Conservation (phyloP, 2,888 invertebrate species). For the Rhaphigaster nebulosa region DNA sequence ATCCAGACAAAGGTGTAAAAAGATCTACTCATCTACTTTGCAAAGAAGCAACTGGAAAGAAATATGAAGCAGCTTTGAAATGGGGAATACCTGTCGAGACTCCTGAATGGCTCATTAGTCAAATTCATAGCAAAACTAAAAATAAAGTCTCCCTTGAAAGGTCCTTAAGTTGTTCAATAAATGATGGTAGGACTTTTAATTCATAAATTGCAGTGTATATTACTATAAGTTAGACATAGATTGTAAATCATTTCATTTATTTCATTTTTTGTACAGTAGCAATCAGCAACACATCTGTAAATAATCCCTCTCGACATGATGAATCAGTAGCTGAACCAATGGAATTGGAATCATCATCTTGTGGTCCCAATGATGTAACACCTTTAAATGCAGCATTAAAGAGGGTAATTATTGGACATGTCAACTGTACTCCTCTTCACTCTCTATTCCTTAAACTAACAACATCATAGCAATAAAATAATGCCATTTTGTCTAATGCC, state of each 20-base stretch:
- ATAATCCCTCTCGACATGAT: background rate
- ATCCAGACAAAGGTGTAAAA: slow-evolving; percentile 70
- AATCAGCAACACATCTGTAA: background rate
- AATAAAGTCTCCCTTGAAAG: background rate
- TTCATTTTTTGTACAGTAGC: background rate
- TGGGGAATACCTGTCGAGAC: slow-evolving; percentile 88
- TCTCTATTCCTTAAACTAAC: background rate
- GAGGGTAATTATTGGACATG: slow-evolving; percentile 59
- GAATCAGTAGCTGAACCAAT: slow-evolving; percentile 28
- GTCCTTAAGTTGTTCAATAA: background rate
- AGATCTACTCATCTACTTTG: slow-evolving; percentile 88
- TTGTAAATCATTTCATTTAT: background rate
- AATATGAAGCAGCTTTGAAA: slow-evolving; percentile 84
- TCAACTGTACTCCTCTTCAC: background rate
- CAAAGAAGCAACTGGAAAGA: slow-evolving; percentile 78
- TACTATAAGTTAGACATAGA: background rate
- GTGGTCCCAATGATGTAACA: slow-evolving; percentile 32
- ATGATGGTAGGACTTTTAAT: background rate
- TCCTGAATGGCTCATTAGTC: slow-evolving; percentile 79
- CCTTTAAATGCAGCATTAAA: slow-evolving; percentile 66
- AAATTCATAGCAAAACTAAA: background rate
- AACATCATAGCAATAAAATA: too few relatives aligned
- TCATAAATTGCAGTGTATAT: background rate
- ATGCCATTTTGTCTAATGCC: too few relatives aligned
- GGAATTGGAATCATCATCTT: background rate